phyloP scores from a whole-genome alignment of 2,113 vertebrate genomes.

The Thalassoma bifasciatum region DNA sequence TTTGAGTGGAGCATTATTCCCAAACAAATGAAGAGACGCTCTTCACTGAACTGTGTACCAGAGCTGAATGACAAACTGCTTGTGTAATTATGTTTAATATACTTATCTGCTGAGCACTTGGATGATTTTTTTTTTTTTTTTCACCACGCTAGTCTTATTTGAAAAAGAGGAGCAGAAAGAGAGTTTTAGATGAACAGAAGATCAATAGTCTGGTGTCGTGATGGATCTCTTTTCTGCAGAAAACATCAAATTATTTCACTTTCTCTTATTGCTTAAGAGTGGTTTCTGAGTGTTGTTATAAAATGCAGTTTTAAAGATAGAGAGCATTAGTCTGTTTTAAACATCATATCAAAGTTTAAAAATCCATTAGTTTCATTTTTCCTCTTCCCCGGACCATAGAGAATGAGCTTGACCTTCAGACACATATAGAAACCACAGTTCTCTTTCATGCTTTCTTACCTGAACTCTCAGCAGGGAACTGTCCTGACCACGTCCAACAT shows the following conservation, averaged over 20 bases:
- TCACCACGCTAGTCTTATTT: background rate
- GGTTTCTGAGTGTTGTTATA: background rate
- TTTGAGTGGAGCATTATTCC: slow-evolving; percentile 67
- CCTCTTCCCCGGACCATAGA: too few species aligned
- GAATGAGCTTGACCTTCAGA: background rate
- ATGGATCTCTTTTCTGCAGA: background rate
- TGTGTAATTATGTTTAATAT: slow-evolving; percentile 59
- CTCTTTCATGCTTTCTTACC: background rate
- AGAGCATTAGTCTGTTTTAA: background rate
- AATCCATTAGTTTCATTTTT: background rate
- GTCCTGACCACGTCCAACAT: background rate
- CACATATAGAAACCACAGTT: background rate
- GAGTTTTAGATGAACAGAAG: background rate
- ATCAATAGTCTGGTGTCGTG: background rate
- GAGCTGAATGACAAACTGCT: slow-evolving; percentile 51
- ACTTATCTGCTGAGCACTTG: slow-evolving; percentile 1
- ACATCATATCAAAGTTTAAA: background rate
- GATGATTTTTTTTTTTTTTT: background rate
- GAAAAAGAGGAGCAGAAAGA: background rate
- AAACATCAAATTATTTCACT: slow-evolving; percentile 13
- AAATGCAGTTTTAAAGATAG: too few species aligned
- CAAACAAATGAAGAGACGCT: slow-evolving; percentile 61
- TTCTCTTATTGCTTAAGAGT: too few species aligned
- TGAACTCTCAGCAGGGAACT: background rate
- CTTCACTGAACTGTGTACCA: slow-evolving; percentile 37